Percentiles rank a stretch among this genome's conserved stretches.
Evolutionary conservation across 30 jellyfish, hydroid and myxozoan species (phyloP).

Genomic region (Aurelia aurita): DNA sequence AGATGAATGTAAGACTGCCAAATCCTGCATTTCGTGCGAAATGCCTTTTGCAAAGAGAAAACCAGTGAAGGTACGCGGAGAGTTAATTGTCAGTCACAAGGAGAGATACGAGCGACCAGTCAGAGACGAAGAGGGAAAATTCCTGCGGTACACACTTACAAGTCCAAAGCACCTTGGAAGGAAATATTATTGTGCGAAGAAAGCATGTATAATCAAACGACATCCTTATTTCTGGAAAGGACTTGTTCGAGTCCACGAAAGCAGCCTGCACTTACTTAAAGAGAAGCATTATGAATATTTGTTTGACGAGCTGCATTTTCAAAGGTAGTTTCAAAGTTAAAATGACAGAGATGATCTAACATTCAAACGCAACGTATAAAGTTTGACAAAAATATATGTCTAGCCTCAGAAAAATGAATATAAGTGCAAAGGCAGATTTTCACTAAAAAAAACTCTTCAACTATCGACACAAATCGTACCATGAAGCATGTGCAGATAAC

Average conservation of each 20-base stretch:
- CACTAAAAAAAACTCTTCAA: too few relatives aligned
- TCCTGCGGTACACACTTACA: background rate
- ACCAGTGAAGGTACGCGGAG: background rate
- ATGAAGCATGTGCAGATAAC: too few relatives aligned
- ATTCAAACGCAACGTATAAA: too few relatives aligned
- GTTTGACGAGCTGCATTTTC: too few relatives aligned
- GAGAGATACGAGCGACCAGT: slow-evolving; percentile 8
- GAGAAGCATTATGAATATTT: too few relatives aligned
- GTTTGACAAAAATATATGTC: too few relatives aligned
- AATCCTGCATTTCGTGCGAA: slow-evolving; percentile 5
- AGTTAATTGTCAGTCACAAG: background rate
- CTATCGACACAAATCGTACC: too few relatives aligned
- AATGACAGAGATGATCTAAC: too few relatives aligned
- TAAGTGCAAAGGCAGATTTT: too few relatives aligned
- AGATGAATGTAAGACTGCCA: background rate
- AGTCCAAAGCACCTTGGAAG: background rate
- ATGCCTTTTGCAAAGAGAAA: slow-evolving; percentile 2
- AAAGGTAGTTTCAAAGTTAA: too few relatives aligned
- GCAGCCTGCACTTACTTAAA: background rate
- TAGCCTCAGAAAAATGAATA: too few relatives aligned
- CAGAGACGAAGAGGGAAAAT: background rate
- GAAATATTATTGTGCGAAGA: background rate
- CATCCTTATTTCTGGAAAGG: slow-evolving; percentile 17
- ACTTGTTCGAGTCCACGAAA: background rate
- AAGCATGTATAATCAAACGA: background rate